Evolutionary conservation across 2,797 vertebrate genomes (phyloP).

Genomic region (Taenioides sp.): DNA sequence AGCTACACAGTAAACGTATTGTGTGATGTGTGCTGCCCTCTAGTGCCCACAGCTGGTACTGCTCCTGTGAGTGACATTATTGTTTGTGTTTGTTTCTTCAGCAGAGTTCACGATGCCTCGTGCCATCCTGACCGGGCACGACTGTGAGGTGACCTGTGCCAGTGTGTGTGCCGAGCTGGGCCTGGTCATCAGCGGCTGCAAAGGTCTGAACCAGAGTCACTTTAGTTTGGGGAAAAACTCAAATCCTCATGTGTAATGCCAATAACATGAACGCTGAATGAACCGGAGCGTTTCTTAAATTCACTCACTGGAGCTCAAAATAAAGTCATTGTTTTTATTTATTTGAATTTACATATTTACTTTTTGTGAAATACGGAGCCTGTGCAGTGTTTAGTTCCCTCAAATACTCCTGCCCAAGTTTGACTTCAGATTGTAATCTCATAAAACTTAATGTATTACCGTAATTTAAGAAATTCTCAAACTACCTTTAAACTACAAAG

Average conservation of each 20-base stretch:
- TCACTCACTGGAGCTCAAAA: neutral
- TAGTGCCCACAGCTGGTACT: slow-evolving; percentile 32
- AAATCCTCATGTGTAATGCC: too few species aligned
- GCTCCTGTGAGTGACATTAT: neutral
- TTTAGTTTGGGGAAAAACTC: too few species aligned
- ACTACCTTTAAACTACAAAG: neutral
- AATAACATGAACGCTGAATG: too few species aligned
- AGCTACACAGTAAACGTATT: neutral
- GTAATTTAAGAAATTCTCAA: neutral
- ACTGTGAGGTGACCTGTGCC: slow-evolving; percentile 93
- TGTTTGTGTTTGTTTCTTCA: slow-evolving; percentile 43
- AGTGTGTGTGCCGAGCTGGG: slow-evolving; percentile 94
- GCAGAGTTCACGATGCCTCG: slow-evolving; percentile 89
- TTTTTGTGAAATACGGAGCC: neutral
- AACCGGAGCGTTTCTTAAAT: neutral
- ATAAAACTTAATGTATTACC: neutral
- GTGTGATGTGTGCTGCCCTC: slow-evolving; percentile 37
- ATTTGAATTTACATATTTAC: neutral
- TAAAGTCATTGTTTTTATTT: neutral
- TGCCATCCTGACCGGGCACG: slow-evolving; percentile 92
- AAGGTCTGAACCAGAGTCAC: slow-evolving; percentile 73
- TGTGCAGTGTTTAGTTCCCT: neutral
- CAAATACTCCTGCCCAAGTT: neutral
- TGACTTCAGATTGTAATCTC: neutral
- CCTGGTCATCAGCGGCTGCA: slow-evolving; percentile 93